Conservation (phyloP, 2,888 invertebrate species). For the Trissolcus brochymenae region DNA sequence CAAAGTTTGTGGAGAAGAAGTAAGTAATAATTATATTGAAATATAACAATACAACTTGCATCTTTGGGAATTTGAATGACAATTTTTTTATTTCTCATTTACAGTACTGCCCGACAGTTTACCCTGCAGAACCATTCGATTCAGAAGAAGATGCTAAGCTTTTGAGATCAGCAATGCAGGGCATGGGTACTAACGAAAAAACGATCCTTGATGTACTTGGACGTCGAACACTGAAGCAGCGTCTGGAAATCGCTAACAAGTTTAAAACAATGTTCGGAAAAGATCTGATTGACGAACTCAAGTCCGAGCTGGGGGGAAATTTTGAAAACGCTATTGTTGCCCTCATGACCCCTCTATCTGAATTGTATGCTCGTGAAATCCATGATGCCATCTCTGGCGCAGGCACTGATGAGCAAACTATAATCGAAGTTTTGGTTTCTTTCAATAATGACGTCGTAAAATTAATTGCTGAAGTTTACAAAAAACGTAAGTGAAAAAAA, state of each 20-base stretch:
- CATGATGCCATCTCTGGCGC: slow-evolving; percentile 88
- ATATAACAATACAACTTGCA: too few relatives aligned
- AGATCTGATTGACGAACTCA: slow-evolving; percentile 88
- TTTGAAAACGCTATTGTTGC: slow-evolving; percentile 90
- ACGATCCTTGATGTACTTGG: slow-evolving; percentile 90
- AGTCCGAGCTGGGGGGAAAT: slow-evolving; percentile 91
- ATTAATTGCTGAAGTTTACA: slow-evolving; percentile 90
- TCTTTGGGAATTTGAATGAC: too few relatives aligned
- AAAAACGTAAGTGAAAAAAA: too few relatives aligned
- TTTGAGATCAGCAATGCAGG: slow-evolving; percentile 94
- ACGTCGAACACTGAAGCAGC: slow-evolving; percentile 89
- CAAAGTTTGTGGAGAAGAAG: too few relatives aligned
- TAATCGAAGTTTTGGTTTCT: slow-evolving; percentile 95
- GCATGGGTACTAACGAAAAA: slow-evolving; percentile 94
- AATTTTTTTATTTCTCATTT: neutral
- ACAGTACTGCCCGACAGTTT: slow-evolving; percentile 92
- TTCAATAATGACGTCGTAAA: slow-evolving; percentile 92
- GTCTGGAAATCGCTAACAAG: slow-evolving; percentile 87
- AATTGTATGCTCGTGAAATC: slow-evolving; percentile 89
- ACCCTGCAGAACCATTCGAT: slow-evolving; percentile 91
- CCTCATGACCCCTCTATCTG: slow-evolving; percentile 89
- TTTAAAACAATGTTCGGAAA: slow-evolving; percentile 93
- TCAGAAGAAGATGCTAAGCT: slow-evolving; percentile 89
- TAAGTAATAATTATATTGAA: too few relatives aligned
- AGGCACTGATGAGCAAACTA: slow-evolving; percentile 93